These are phyloP conservation scores for Spisula subtruncata DNA, from an alignment of 2,888 invertebrate species.

Conservation along the genomic window DNA sequence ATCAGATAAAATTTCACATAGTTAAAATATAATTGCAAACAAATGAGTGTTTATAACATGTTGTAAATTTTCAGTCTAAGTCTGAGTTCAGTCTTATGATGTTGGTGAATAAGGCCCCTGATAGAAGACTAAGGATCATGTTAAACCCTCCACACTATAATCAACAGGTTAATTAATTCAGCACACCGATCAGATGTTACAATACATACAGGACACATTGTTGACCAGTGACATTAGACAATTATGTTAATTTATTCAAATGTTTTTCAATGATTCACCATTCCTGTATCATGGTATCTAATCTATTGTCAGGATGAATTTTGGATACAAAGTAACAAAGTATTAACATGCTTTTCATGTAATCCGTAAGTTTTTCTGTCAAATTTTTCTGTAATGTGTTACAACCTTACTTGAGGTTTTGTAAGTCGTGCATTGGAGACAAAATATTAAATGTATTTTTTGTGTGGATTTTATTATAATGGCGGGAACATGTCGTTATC, in stretches of 20 bases:
- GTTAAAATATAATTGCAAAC: no score
- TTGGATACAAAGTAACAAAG: constrained; percentile 24
- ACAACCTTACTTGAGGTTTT: not conserved
- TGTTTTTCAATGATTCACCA: not conserved
- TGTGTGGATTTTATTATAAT: constrained; percentile 9
- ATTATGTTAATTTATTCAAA: constrained; percentile 27
- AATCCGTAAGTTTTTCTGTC: not conserved
- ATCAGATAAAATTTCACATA: no score
- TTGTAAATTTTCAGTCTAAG: no score
- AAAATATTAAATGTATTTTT: constrained; percentile 20
- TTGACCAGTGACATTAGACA: constrained; percentile 23
- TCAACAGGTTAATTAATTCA: constrained; percentile 25
- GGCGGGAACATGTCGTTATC: constrained; percentile 4
- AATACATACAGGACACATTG: not conserved
- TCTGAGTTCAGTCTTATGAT: no score
- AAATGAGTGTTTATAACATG: no score
- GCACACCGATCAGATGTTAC: not conserved
- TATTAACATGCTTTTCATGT: not conserved
- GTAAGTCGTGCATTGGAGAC: not conserved
- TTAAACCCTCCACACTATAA: not conserved
- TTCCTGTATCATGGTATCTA: no score
- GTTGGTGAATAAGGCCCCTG: no score
- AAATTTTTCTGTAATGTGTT: constrained; percentile 9
- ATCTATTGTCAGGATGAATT: not conserved
- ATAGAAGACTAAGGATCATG: no score